Percentiles rank a stretch among this genome's conserved stretches.
Conservation (phyloP, 2,797 vertebrate genomes). For the Onychomys leucogaster region DNA sequence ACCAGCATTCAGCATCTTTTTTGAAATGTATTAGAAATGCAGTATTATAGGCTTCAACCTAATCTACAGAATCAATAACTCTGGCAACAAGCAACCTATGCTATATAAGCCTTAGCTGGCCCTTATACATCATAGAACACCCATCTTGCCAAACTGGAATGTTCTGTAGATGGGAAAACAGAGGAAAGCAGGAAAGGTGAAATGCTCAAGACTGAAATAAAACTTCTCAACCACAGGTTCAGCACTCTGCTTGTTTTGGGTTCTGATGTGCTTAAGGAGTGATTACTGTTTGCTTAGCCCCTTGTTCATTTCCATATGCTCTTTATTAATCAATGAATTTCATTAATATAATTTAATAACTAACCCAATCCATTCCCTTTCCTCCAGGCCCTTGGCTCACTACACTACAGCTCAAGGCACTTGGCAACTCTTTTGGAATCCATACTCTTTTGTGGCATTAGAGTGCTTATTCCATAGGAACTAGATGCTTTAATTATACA, state of each 20-base stretch:
- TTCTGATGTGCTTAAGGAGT: neutral
- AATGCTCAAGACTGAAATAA: neutral
- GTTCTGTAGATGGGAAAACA: neutral
- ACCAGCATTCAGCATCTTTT: no score
- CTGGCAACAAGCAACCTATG: neutral
- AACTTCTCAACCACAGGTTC: neutral
- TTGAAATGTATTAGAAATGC: neutral
- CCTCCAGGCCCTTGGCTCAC: neutral
- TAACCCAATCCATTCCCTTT: neutral
- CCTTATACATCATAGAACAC: neutral
- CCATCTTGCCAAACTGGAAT: neutral
- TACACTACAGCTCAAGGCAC: neutral
- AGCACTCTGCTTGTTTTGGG: neutral
- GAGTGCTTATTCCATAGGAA: neutral
- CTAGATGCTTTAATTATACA: constrained; percentile 2
- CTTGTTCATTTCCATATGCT: neutral
- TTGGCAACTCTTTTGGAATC: neutral
- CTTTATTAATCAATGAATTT: neutral
- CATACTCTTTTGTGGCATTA: neutral
- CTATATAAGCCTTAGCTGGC: neutral
- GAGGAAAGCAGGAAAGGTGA: neutral
- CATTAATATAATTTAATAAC: neutral
- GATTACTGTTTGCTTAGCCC: neutral
- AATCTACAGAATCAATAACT: neutral
- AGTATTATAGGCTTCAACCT: neutral